Percentiles rank a stretch among this genome's conserved stretches.
phyloP scores from a whole-genome alignment of 2,113 vertebrate genomes.

The Coracopsis vasa region DNA sequence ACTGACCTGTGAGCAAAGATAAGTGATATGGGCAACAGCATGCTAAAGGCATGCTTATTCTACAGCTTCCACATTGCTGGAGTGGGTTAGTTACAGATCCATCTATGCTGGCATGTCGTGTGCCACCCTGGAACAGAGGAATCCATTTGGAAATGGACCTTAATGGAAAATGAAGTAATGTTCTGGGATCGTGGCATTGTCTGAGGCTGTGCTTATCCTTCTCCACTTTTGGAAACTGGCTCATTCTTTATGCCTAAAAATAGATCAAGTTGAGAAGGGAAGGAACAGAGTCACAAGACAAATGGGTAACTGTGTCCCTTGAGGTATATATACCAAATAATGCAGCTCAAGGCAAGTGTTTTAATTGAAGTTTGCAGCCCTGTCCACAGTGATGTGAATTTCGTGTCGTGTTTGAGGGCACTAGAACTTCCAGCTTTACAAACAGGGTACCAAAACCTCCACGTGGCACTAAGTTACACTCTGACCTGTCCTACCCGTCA shows the following conservation, averaged over 20 bases:
- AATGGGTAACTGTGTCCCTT: neutral
- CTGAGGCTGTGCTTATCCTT: slow-evolving; percentile 24
- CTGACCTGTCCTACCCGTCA: neutral
- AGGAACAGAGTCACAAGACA: slow-evolving; percentile 9
- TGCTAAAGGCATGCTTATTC: neutral
- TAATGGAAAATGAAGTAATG: slow-evolving; percentile 28
- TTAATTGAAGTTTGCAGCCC: neutral
- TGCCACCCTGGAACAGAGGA: neutral
- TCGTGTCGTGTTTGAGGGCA: neutral
- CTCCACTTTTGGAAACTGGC: slow-evolving; percentile 33
- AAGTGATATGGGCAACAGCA: neutral
- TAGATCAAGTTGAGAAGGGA: slow-evolving; percentile 19
- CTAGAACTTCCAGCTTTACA: neutral
- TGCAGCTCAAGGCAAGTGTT: neutral
- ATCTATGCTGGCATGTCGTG: neutral
- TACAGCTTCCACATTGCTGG: neutral
- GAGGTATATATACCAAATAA: neutral
- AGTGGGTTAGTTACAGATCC: neutral
- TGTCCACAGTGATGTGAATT: neutral
- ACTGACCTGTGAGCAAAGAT: neutral
- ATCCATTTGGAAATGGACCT: neutral
- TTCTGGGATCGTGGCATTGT: neutral
- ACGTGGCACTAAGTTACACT: accelerated
- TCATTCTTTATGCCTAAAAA: slow-evolving; percentile 53
- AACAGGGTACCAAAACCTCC: neutral